Base-by-base conservation (phyloP, 2,113 vertebrate species). In the Rhinogobius similis region DNA sequence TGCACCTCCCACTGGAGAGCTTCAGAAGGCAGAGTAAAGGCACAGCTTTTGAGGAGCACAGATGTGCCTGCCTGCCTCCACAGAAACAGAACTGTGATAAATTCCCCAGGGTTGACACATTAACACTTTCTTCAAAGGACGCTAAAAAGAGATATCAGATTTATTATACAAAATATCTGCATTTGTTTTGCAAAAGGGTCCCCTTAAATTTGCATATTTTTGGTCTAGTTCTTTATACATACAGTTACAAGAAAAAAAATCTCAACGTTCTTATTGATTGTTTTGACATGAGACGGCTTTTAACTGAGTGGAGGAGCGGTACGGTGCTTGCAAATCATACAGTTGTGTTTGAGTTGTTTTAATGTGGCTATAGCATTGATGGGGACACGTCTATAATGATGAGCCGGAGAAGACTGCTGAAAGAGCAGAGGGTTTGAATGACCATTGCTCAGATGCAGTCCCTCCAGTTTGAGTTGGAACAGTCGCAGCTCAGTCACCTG, bases 11-110 rank as follows among this genome's bases (percentile, higher is more conserved):
- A 94, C 92, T 78, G n/a, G 93, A 93, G 97, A 98, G 67, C 92
- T 95, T 88, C 97, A 98, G 87, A 98, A 98, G 88, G 81, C 89
- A 63, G 91, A 94, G 80, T 94, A 92, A 85, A 62, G 81, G 77
- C 82, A 70, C 75, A 68, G 81, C 48, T 67, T 81, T 69, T 53
- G 80, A 78, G 81, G 72, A 81, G 83, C 85, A 83, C 79, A 81
- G 61, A 87, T 76, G 89, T 82, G 87, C 86, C 84, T 73, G 87
- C 86, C 84, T 73, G 27, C 75, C 82, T 79, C 80, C 86, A 88
- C 77, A 91, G 79, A 89, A 91, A 89, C 84, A 90, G 91, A 92
- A 93, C 93, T 93, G 91, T 91, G 92, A 92, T 85, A 87, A 87
- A 90, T 73, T 86, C 91, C 91, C 87, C 81, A 72, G 82, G 88